Percentiles rank a stretch among this genome's conserved stretches.
These are phyloP conservation scores for Microcebus griseorufus DNA, from an alignment of 2,113 vertebrate genomes.

Conservation along the genomic window DNA sequence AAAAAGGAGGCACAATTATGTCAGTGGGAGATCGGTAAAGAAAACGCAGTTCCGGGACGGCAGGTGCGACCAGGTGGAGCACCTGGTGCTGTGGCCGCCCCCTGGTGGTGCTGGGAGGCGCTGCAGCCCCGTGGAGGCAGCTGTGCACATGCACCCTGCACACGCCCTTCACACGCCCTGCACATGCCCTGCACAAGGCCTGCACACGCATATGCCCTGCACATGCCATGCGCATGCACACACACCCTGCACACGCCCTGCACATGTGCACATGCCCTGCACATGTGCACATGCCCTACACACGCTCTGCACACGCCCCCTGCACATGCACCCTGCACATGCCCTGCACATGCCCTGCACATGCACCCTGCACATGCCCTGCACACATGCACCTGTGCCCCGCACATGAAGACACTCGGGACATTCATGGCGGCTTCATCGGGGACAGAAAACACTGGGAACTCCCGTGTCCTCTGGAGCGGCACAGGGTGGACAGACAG, in stretches of 20 bases:
- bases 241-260: no score
- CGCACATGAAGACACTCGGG: no score
- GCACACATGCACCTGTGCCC: neutral
- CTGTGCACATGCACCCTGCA: fast-evolving
- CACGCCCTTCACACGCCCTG: neutral
- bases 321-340: no score
- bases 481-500: no score
- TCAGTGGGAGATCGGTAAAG: neutral
- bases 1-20: neutral
- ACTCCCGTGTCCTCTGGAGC: fast-evolving
- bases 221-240: fast-evolving
- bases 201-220: fast-evolving
- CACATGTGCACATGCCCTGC: no score
- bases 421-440: neutral
- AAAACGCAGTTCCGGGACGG: fast-evolving
- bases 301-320: no score
- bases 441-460: neutral
- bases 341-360: no score
- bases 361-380: fast-evolving
- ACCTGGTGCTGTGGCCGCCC: neutral
- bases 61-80: fast-evolving
- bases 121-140: neutral
- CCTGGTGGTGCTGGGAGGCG: neutral
- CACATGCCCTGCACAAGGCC: no score
- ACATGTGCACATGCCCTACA: fast-evolving